Conservation (phyloP, 2,113 vertebrate species). For the Glaucomys volans region DNA sequence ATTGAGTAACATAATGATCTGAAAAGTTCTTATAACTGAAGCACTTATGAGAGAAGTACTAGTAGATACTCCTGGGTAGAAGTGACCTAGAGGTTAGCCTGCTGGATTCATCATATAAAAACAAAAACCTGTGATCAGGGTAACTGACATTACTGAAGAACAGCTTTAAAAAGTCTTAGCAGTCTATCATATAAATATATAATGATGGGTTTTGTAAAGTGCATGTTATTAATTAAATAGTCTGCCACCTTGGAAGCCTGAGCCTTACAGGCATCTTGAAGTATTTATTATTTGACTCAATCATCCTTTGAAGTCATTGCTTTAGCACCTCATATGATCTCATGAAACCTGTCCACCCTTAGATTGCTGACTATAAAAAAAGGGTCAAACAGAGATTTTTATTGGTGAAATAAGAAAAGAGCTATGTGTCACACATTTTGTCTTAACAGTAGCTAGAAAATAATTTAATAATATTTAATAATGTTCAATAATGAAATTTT, state of each 20-base stretch:
- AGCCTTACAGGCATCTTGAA: constrained; percentile 65
- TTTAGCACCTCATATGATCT: constrained; percentile 44
- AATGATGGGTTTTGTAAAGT: constrained; percentile 76
- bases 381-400: background rate
- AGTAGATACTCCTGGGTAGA: background rate
- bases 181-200: constrained; percentile 62
- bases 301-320: constrained; percentile 58
- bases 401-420: constrained; percentile 19
- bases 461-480: background rate
- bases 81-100: background rate
- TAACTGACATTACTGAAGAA: constrained; percentile 30
- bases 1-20: background rate
- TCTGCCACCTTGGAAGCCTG: background rate
- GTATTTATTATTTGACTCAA: constrained; percentile 58
- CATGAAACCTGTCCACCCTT: constrained; percentile 26
- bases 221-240: constrained; percentile 72
- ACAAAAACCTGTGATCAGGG: constrained; percentile 1
- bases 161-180: background rate
- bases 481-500: constrained; percentile 4
- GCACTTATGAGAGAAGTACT: background rate
- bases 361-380: background rate
- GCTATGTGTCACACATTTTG: background rate
- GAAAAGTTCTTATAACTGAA: background rate
- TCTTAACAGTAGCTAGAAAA: background rate
- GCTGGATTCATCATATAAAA: background rate